These are phyloP conservation scores for Oncorhynchus keta DNA, from an alignment of 2,113 vertebrate genomes.

Conservation along the genomic window DNA sequence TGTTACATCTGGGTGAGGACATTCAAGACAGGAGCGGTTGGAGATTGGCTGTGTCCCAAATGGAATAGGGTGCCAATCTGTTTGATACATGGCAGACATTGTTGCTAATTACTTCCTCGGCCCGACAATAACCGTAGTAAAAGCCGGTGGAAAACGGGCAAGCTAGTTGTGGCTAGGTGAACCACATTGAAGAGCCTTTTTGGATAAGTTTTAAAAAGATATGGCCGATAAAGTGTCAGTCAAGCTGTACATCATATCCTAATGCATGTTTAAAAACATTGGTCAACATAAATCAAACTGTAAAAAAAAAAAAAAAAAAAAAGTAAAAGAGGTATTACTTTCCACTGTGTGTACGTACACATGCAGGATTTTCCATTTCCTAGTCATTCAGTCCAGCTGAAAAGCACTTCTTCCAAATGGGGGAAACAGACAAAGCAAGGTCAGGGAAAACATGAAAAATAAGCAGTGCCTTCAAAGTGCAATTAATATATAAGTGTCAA, in stretches of 20 bases:
- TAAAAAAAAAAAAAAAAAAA: background rate
- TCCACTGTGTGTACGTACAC: background rate
- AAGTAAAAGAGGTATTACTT: background rate
- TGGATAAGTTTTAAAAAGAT: background rate
- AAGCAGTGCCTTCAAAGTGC: constrained; percentile 25
- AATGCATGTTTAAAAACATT: background rate
- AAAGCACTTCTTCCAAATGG: constrained; percentile 7
- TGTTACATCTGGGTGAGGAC: constrained; percentile 12
- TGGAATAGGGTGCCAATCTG: constrained; percentile 5
- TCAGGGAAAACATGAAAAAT: constrained; percentile 33
- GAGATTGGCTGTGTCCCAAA: too few species aligned
- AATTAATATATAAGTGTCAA: constrained; percentile 17
- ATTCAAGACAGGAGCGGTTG: constrained; percentile 22
- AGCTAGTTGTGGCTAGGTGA: constrained; percentile 15
- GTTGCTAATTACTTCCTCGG: constrained; percentile 47
- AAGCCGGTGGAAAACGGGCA: constrained; percentile 42
- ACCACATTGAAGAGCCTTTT: constrained; percentile 15
- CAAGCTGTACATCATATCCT: background rate
- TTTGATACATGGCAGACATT: constrained; percentile 44
- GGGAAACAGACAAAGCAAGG: constrained; percentile 16
- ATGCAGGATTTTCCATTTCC: constrained; percentile 20
- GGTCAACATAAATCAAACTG: background rate
- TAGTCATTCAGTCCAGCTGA: constrained; percentile 18
- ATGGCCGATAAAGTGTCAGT: background rate
- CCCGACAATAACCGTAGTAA: constrained; percentile 34